Evolutionary conservation across 2,888 invertebrate genomes (phyloP), one percentile per base, ranked within the genome.

Genomic region (Deroplatys truncata): DNA sequence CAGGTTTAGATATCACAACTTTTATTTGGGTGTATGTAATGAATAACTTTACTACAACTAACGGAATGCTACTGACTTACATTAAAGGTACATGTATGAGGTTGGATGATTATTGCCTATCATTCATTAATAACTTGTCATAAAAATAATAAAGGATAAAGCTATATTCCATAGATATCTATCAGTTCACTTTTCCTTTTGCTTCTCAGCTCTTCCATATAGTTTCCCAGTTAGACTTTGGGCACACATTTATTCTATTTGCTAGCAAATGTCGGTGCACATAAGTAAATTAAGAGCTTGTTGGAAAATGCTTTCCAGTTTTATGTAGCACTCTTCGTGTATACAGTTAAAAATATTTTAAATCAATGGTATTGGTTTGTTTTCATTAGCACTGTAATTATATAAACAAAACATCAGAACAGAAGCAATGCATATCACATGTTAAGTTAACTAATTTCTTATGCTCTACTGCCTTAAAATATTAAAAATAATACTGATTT

Each of bases 231-330:
- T 72, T 72, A 20, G 56, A 72, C 56, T 20, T 56, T 72, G 56
- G 87, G 87, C 82, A 83, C 25, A 25, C n/a, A 25, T 87, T 31
- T 43, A 87, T 35, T 28, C n/a, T 87, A 87, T 82, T 35, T 83
- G 82, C 87, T 83, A 83, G 87, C 87, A 82, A 82, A 87, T 87
- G 83, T 35, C 31, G 87, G 82, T 35, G 82, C 87, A 72, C 56
- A 72, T 72, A 72, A 72, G 56, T 25, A 72, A 72, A 72, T 25
- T 25, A 72, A 72, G 20, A 72, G 25, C 5, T 72, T 20, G 5
- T 72, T 20, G 25, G 16, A 20, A 72, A 72, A 72, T 72, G 16
- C 16, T 72, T 72, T 72, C 25, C 56, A 72, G 20, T 72, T 72
- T 43, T 72, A 72, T 72, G 20, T 72, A 72, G 25, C 56, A 7